These are phyloP conservation scores for Myripristis jacobus DNA, from an alignment of 2,797 vertebrate species.

Conservation along the genomic window DNA sequence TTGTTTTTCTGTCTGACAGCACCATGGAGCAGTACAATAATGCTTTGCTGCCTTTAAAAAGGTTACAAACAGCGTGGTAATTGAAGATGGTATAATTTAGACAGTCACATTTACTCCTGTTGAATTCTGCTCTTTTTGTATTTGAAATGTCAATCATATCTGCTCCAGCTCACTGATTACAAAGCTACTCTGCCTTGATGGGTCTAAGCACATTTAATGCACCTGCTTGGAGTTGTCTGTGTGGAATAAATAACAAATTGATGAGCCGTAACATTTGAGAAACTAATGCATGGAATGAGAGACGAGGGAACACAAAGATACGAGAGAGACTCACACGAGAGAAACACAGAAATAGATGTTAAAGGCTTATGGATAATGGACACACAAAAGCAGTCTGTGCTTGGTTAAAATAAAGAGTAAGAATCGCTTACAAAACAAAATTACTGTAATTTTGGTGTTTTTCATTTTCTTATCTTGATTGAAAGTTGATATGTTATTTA, in stretches of 20 bases:
- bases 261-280: constrained; percentile 23
- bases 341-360: constrained; percentile 33
- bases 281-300: constrained; percentile 3
- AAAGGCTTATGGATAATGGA: constrained; percentile 21
- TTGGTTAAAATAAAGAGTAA: not conserved
- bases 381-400: constrained; percentile 13
- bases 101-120: constrained; percentile 26
- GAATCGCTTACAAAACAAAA: not conserved
- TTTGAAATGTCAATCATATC: constrained; percentile 41
- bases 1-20: constrained; percentile 63
- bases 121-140: constrained; percentile 32
- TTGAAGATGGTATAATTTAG: constrained; percentile 64
- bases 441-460: not conserved
- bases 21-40: constrained; percentile 47
- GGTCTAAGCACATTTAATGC: constrained; percentile 35
- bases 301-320: not conserved
- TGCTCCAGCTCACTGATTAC: constrained; percentile 49
- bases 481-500: not conserved
- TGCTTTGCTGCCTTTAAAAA: constrained; percentile 49
- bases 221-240: constrained; percentile 17
- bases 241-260: constrained; percentile 51
- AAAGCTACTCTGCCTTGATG: constrained; percentile 37
- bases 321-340: too few species aligned
- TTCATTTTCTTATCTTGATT: not conserved
- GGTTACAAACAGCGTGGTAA: constrained; percentile 46